phyloP scores from a whole-genome alignment of 2,888 invertebrate species.

The Aricia artaxerxes region DNA sequence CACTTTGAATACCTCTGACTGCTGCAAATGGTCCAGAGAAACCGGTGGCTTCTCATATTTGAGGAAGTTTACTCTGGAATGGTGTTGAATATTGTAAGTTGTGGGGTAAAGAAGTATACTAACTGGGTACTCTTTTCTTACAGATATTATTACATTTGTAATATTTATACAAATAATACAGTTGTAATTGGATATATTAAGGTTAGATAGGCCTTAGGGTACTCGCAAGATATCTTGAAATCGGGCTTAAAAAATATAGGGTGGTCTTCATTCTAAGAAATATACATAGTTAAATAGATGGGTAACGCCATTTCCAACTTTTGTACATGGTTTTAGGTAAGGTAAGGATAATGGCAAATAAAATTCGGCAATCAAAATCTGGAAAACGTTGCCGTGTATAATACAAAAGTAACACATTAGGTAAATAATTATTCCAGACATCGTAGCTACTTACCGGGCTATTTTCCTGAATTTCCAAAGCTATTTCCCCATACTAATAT shows the following conservation, averaged over 20 bases:
- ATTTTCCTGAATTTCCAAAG: background rate
- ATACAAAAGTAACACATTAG: too few species aligned
- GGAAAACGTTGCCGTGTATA: background rate
- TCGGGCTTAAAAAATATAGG: background rate
- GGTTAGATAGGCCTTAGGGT: background rate
- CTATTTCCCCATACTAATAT: too few species aligned
- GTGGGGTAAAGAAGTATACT: background rate
- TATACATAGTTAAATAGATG: background rate
- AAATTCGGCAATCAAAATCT: conserved; percentile 14
- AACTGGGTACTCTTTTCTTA: background rate
- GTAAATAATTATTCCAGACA: background rate
- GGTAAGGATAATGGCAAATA: background rate
- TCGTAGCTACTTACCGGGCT: background rate
- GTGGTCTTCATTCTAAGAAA: background rate
- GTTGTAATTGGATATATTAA: background rate
- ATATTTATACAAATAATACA: background rate
- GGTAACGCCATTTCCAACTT: background rate
- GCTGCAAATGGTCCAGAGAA: conserved; percentile 86
- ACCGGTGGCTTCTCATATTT: conserved; percentile 92
- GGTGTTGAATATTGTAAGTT: background rate
- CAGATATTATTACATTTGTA: background rate
- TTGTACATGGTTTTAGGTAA: background rate
- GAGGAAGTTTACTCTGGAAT: conserved; percentile 90
- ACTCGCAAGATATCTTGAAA: background rate
- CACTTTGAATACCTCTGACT: conserved; percentile 90